A percentile compares a stretch with the other conserved stretches of the same genome.
Evolutionary conservation across 2,113 vertebrate genomes (phyloP).

Genomic region (Chaenogobius annularis): DNA sequence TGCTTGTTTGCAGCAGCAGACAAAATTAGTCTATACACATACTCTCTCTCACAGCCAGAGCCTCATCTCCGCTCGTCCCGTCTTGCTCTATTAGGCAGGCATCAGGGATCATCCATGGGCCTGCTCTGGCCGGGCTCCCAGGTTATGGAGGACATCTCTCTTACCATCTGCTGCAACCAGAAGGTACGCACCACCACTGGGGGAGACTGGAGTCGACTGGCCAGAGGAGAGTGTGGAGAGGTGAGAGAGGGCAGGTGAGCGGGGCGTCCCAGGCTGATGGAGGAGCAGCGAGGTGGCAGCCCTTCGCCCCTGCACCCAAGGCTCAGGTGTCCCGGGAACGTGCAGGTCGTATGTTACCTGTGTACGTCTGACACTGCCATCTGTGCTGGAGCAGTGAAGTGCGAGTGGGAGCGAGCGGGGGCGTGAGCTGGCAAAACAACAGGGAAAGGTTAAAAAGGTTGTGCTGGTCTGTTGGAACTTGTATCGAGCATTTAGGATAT

Average conservation of each 20-base stretch:
- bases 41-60: slow-evolving; percentile 29
- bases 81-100: slow-evolving; percentile 72
- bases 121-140: slow-evolving; percentile 75
- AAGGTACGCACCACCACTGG: slow-evolving; percentile 73
- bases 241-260: not conserved
- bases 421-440: slow-evolving; percentile 12
- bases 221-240: slow-evolving; percentile 40
- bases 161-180: slow-evolving; percentile 80
- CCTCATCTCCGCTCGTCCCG: slow-evolving; percentile 32
- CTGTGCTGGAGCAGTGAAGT: slow-evolving; percentile 61
- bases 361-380: slow-evolving; percentile 75
- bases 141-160: slow-evolving; percentile 80
- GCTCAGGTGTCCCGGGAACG: slow-evolving; percentile 53
- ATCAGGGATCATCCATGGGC: slow-evolving; percentile 58
- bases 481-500: slow-evolving; percentile 17
- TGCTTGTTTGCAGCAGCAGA: slow-evolving; percentile 14
- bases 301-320: slow-evolving; percentile 32
- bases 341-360: slow-evolving; percentile 76
- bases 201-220: slow-evolving; percentile 36
- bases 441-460: slow-evolving; percentile 20
- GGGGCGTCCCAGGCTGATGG: slow-evolving; percentile 16
- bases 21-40: slow-evolving; percentile 27
- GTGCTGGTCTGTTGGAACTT: slow-evolving; percentile 29
- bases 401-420: not conserved
- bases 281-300: slow-evolving; percentile 31